Percentiles rank a stretch among this genome's conserved stretches.
Conservation (phyloP, 1,140 invertebrate genomes). For the Vanessa tameamea region DNA sequence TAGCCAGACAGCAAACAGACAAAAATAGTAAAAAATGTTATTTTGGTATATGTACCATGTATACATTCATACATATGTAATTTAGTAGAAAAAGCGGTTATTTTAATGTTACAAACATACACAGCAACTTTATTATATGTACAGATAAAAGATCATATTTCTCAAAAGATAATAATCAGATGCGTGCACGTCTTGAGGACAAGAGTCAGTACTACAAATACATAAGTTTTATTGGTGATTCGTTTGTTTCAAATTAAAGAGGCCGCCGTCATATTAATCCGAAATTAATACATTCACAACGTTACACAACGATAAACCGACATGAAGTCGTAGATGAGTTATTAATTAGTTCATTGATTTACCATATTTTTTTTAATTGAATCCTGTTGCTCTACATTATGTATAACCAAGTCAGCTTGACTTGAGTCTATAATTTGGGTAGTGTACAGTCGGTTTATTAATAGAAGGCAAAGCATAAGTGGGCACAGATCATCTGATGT, state of each 20-base stretch:
- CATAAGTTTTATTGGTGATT: neutral
- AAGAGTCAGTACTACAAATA: constrained; percentile 1
- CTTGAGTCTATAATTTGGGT: too few relatives aligned
- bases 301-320: constrained; percentile 22
- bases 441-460: too few relatives aligned
- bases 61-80: too few relatives aligned
- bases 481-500: too few relatives aligned
- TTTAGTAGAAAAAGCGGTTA: too few relatives aligned
- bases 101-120: too few relatives aligned
- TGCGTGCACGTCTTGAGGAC: neutral
- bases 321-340: neutral
- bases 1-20: too few relatives aligned
- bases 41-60: too few relatives aligned
- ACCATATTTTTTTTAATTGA: constrained; percentile 19
- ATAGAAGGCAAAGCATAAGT: too few relatives aligned
- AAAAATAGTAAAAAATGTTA: too few relatives aligned
- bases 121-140: too few relatives aligned
- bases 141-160: neutral
- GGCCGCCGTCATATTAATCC: constrained; percentile 18
- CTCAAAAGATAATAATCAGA: too few relatives aligned
- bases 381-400: neutral
- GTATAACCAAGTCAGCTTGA: neutral
- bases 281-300: constrained; percentile 22
- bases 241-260: constrained; percentile 12
- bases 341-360: constrained; percentile 13